phyloP scores from a whole-genome alignment of 2,113 vertebrate genomes.

The Paradoxurus hermaphroditus region DNA sequence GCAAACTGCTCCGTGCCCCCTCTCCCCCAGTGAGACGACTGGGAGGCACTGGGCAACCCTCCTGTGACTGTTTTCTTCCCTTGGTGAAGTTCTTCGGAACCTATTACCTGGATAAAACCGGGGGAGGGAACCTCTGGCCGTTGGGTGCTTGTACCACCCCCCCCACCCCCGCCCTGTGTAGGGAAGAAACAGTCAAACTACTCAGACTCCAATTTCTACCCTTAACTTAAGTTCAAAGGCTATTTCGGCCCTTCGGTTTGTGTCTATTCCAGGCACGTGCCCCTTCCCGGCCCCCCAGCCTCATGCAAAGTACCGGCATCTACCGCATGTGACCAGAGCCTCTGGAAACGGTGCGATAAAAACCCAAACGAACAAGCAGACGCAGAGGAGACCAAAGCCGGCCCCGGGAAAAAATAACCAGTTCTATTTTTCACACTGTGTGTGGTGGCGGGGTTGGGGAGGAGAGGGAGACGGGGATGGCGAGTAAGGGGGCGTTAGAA shows the following conservation, averaged over 20 bases:
- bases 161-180: background rate
- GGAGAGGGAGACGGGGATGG: too few relatives aligned
- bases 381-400: background rate
- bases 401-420: background rate
- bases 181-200: background rate
- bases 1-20: background rate
- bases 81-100: background rate
- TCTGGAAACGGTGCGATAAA: background rate
- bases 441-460: background rate
- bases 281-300: background rate
- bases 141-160: background rate
- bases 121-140: background rate
- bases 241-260: background rate
- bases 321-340: background rate
- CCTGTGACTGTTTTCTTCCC: background rate
- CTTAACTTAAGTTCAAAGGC: background rate
- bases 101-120: background rate
- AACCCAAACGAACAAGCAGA: background rate
- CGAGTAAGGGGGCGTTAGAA: background rate
- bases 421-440: background rate
- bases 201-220: background rate
- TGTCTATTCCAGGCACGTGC: accelerated
- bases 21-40: background rate
- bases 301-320: background rate
- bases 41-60: background rate